phyloP scores from a whole-genome alignment of 2,113 vertebrate species.

The Podarcis cretensis region DNA sequence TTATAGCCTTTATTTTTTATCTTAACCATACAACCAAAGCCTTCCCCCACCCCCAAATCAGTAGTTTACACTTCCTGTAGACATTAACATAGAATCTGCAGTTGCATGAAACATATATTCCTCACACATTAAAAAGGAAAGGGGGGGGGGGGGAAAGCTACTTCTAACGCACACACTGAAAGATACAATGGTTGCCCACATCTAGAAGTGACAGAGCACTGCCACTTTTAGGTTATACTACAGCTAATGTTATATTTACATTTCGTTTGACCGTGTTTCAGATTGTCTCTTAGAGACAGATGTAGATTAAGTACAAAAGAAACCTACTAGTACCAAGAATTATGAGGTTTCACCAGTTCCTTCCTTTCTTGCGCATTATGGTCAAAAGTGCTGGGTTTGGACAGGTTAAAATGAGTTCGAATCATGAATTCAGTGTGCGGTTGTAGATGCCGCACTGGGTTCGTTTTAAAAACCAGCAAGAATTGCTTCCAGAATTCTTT shows the following conservation, averaged over 20 bases:
- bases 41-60: constrained; percentile 30
- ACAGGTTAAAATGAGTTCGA: background rate
- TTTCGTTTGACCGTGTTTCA: constrained; percentile 64
- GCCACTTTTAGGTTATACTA: constrained; percentile 46
- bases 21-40: constrained; percentile 65
- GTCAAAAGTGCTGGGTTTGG: constrained; percentile 3
- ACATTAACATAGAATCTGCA: constrained; percentile 83
- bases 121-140: constrained; percentile 50
- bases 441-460: background rate
- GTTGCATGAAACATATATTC: constrained; percentile 69
- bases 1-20: constrained; percentile 73
- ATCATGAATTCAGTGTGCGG: background rate
- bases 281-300: constrained; percentile 74
- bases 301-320: constrained; percentile 55
- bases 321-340: background rate
- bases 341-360: constrained; percentile 24
- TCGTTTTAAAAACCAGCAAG: background rate
- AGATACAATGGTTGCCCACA: constrained; percentile 49
- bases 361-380: background rate
- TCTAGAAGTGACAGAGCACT: constrained; percentile 54
- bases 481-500: background rate
- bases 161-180: constrained; percentile 48
- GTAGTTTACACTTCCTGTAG: constrained; percentile 80
- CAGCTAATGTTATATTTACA: constrained; percentile 70
- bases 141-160: constrained; percentile 32